Conservation (phyloP, 2,113 vertebrate genomes). For the Callocephalon fimbriatum region DNA sequence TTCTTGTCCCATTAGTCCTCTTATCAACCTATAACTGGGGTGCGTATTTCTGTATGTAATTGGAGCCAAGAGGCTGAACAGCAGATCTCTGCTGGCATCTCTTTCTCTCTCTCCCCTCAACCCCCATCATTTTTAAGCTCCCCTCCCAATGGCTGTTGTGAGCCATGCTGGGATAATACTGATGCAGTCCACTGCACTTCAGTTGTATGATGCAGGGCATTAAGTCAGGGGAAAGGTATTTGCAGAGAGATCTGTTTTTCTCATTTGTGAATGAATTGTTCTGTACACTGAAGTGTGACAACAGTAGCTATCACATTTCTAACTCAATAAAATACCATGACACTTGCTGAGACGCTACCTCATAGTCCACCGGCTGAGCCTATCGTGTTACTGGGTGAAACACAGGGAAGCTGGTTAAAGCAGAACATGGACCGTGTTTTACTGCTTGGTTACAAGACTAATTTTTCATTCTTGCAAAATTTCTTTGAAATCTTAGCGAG, state of each 20-base stretch:
- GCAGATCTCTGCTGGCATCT: neutral
- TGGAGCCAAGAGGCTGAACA: neutral
- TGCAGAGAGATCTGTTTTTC: slow-evolving; percentile 76
- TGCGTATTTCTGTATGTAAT: neutral
- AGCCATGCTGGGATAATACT: neutral
- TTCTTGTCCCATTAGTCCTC: neutral
- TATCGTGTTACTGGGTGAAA: slow-evolving; percentile 67
- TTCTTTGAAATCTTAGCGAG: neutral
- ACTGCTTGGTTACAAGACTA: neutral
- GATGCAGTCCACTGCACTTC: slow-evolving; percentile 13
- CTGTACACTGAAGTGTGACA: slow-evolving; percentile 77
- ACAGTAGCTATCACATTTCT: slow-evolving; percentile 81
- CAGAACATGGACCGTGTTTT: neutral
- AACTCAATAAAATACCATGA: slow-evolving; percentile 78
- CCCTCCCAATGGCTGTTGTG: neutral
- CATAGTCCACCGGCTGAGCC: slow-evolving; percentile 73
- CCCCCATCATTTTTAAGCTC: neutral
- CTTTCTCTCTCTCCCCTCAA: neutral
- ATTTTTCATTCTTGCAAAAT: slow-evolving; percentile 16
- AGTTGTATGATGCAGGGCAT: neutral
- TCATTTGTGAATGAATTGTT: slow-evolving; percentile 79
- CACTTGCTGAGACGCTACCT: slow-evolving; percentile 81
- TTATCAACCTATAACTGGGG: neutral
- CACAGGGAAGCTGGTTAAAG: slow-evolving; percentile 4
- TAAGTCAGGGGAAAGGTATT: slow-evolving; percentile 76